Conservation (phyloP, 2,888 invertebrate species). For the Cinara cedri region DNA sequence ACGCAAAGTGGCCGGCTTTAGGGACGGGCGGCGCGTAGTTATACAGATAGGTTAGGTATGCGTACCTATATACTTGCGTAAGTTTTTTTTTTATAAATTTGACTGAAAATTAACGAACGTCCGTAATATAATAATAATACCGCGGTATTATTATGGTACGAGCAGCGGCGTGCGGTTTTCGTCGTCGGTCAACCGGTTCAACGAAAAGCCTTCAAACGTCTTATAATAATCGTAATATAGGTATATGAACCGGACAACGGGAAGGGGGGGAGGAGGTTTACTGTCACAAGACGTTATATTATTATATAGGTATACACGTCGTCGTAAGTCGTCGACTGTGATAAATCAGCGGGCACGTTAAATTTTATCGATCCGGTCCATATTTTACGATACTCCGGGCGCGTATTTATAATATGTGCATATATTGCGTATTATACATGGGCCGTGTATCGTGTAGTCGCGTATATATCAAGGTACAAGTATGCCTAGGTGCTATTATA, state of each 20-base stretch:
- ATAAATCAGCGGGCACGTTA: slow-evolving; percentile 52
- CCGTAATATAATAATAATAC: not conserved
- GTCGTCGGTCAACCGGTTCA: slow-evolving; percentile 52
- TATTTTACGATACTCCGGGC: slow-evolving; percentile 35
- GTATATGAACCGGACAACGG: too few relatives aligned
- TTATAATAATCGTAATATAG: too few relatives aligned
- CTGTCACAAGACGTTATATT: not conserved
- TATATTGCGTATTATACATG: too few relatives aligned
- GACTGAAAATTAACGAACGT: slow-evolving; percentile 40
- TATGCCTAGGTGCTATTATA: not conserved
- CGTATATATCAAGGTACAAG: too few relatives aligned
- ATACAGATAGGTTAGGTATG: slow-evolving; percentile 5
- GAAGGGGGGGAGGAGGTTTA: too few relatives aligned
- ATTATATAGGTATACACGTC: not conserved
- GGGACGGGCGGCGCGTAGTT: slow-evolving; percentile 32
- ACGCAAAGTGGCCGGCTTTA: too few relatives aligned
- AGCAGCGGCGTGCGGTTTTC: too few relatives aligned
- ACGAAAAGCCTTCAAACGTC: slow-evolving; percentile 20
- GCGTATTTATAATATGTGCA: not conserved
- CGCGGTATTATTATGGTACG: slow-evolving; percentile 1
- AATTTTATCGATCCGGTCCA: slow-evolving; percentile 55
- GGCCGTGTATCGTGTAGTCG: too few relatives aligned
- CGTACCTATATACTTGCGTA: not conserved
- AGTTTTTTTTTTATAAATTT: slow-evolving; percentile 40
- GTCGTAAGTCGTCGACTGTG: not conserved